These are phyloP conservation scores for Harpalus rubripes DNA, from an alignment of 2,888 invertebrate species.

Conservation along the genomic window DNA sequence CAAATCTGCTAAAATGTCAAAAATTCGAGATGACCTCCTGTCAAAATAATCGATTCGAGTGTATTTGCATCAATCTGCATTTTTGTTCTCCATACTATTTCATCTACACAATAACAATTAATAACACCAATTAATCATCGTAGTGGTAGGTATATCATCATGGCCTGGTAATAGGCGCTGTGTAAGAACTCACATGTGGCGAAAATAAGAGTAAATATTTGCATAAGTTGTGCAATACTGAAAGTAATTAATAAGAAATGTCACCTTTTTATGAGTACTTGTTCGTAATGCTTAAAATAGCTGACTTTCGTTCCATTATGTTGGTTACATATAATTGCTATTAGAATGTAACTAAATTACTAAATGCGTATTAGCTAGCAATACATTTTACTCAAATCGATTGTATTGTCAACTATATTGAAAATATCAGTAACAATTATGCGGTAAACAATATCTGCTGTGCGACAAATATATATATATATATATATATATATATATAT, in stretches of 20 bases:
- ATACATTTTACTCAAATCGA: neutral
- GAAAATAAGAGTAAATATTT: constrained; percentile 63
- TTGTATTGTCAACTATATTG: neutral
- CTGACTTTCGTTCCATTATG: constrained; percentile 25
- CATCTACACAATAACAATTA: too few species aligned
- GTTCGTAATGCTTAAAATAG: constrained; percentile 43
- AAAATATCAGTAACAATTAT: neutral
- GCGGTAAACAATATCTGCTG: too few species aligned
- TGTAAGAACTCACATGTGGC: neutral
- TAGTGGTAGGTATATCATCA: neutral
- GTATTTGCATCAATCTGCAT: too few species aligned
- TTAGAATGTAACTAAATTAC: constrained; percentile 28
- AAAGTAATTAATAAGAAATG: constrained; percentile 64
- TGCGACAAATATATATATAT: too few species aligned
- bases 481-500: too few species aligned
- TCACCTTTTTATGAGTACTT: constrained; percentile 47
- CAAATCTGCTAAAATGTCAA: too few species aligned
- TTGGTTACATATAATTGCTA: constrained; percentile 27
- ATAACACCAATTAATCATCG: neutral
- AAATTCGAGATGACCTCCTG: too few species aligned
- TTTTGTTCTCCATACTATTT: too few species aligned
- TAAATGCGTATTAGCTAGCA: constrained; percentile 30
- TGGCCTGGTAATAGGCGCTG: neutral
- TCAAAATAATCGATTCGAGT: too few species aligned
- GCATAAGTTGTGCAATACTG: constrained; percentile 57